Conservation (phyloP, 2,888 invertebrate genomes). For the Sesia bembeciformis region DNA sequence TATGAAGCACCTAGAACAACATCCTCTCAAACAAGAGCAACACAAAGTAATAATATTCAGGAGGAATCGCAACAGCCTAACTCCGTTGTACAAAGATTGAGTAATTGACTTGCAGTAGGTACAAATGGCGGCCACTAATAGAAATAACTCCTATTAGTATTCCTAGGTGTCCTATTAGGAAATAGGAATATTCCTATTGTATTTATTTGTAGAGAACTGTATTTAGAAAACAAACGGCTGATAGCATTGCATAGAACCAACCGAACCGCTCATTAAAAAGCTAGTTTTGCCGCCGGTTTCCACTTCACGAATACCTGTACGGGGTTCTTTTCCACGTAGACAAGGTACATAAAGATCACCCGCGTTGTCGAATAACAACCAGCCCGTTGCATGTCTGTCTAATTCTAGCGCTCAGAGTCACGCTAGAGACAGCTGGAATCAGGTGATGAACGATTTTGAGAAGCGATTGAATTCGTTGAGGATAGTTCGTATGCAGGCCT, state of each 20-base stretch:
- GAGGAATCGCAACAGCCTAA: conserved; percentile 16
- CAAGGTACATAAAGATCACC: conserved; percentile 15
- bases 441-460: conserved; percentile 41
- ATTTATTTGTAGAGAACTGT: conserved; percentile 48
- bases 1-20: conserved; percentile 12
- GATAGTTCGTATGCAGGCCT: conserved; percentile 56
- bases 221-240: conserved; percentile 46
- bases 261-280: conserved; percentile 44
- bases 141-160: conserved; percentile 37
- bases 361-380: conserved; percentile 21
- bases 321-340: conserved; percentile 40
- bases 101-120: conserved; percentile 61
- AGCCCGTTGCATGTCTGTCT: conserved; percentile 50
- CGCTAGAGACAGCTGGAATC: conserved; percentile 24
- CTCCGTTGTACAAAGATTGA: conserved; percentile 37
- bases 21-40: conserved; percentile 10
- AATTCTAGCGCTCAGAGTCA: conserved; percentile 28
- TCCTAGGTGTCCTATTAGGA: too few species aligned
- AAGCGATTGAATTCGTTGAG: conserved; percentile 54
- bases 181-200: too few species aligned
- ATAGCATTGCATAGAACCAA: conserved; percentile 61
- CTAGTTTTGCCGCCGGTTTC: conserved; percentile 43
- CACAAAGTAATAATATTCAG: neutral
- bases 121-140: conserved; percentile 61
- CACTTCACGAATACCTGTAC: conserved; percentile 49